Conservation (phyloP, 2,888 invertebrate genomes). For the Ophioninae sp. region DNA sequence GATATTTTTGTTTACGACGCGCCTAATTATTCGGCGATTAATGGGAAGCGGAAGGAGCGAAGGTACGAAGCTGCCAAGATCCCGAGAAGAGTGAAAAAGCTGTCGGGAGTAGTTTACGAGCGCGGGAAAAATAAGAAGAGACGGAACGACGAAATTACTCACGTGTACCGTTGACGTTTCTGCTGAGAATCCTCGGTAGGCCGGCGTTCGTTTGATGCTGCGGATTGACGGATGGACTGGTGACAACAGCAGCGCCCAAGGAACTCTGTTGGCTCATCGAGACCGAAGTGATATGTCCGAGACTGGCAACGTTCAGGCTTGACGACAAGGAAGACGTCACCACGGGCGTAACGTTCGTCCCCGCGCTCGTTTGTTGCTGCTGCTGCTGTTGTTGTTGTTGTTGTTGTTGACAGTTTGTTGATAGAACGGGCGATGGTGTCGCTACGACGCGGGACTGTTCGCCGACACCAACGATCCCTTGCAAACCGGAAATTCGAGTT, state of each 20-base stretch:
- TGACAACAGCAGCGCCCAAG: slow-evolving; percentile 68
- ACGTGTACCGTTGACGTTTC: slow-evolving; percentile 80
- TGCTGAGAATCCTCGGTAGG: slow-evolving; percentile 77
- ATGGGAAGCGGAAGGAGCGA: too few relatives aligned
- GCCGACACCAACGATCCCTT: slow-evolving; percentile 67
- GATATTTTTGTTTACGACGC: too few relatives aligned
- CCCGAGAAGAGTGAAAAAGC: not conserved
- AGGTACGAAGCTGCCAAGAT: too few relatives aligned
- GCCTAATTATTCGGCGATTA: too few relatives aligned
- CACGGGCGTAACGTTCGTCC: slow-evolving; percentile 54
- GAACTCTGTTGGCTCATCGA: slow-evolving; percentile 69
- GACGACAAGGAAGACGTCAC: slow-evolving; percentile 44
- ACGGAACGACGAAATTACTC: slow-evolving; percentile 66
- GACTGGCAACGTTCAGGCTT: slow-evolving; percentile 51
- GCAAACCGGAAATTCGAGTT: slow-evolving; percentile 67
- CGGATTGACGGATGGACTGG: slow-evolving; percentile 69
- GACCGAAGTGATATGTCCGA: slow-evolving; percentile 62
- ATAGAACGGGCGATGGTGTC: slow-evolving; percentile 74
- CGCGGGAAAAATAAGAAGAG: slow-evolving; percentile 10
- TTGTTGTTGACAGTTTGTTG: slow-evolving; percentile 48
- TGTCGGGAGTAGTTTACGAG: not conserved
- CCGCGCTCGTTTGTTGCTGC: slow-evolving; percentile 51
- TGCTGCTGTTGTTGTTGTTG: slow-evolving; percentile 31
- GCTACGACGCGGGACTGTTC: slow-evolving; percentile 73
- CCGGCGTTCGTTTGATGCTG: slow-evolving; percentile 62